Base-by-base conservation (phyloP, 2,888 invertebrate species). In the Cordilura impudica region DNA sequence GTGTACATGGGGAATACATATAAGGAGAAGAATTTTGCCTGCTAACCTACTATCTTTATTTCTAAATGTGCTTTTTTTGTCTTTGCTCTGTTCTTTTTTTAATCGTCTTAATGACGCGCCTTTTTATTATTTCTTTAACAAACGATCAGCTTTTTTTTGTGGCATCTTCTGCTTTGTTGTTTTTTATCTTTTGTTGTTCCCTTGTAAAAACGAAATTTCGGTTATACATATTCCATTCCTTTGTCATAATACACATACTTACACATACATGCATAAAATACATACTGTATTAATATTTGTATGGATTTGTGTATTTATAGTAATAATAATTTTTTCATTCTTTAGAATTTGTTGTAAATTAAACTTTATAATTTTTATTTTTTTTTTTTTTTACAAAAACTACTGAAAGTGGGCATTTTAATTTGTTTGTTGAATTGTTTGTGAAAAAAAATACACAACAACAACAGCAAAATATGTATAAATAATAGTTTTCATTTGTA, bases 11-110 rank as follows among this genome's bases (percentile, higher is more conserved):
- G n/a, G n/a, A n/a, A n/a, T n/a, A n/a, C n/a, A 49, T 73, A 75
- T 54, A 69, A 18, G 54, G 67, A 51, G 26, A 75, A 65, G 79
- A 75, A 75, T 79, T 79, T 79, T 79, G 79, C 79, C 79, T 79
- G 79, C 79, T 79, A 79, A 79, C 79, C 79, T 79, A 79, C 79
- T 67, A 67, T 79, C 79, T 75, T 67, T 49, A 49, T 75, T 70
- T 74, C 8, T 31, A 43, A 4, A 14, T 35, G 10, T 49, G 29
- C 19, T 14, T 51, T 66, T 70, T 81, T 19, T 63, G 49, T 70
- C 23, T 43, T 49, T 26, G 16, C 29, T 21, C 71, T 75, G n/a
- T n/a, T 63, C 18, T 61, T 23, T 54, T 66, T 56, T 67, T 56
- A 26, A 74, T 53, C 49, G 67, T 61, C 63, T 73, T 66, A 43